Base-by-base conservation (phyloP, 2,888 invertebrate species). In the Stomorhina lunata region DNA sequence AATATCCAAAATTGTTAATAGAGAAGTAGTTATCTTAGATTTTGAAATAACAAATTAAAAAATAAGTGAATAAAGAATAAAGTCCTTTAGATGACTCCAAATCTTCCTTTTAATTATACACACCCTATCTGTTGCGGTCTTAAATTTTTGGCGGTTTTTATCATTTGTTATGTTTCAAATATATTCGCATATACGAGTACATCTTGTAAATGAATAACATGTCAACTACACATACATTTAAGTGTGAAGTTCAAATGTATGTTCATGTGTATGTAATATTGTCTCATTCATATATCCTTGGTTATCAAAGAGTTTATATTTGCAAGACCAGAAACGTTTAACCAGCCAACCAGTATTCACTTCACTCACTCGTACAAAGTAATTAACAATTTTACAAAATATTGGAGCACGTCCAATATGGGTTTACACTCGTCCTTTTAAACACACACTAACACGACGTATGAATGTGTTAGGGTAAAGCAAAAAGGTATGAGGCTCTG, bases 311-410 rank as follows among this genome's bases (percentile, higher is more conserved):
- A 59, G 65, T 71, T 59, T 40, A 61, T 65, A 71, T 75, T 61
- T 63, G 29, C 32, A 61, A 69, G 68, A 75, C 17, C 55, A 29
- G 25, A 27, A 25, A 22, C 55, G 45, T 20, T 55, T 29, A 40
- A 50, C n/a, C 17, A 48, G 15, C 15, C 63, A 61, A 61, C 71
- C 78, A 78, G 48, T 68, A 77, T 72, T 0, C 15, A 32, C 37
- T 48, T 29, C 50, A 50, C 22, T 68, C 37, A 59, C 48, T 59
- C 22, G 53, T 17, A 63, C 25, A 59, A 7, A 79, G 82, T 82
- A 82, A 79, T 82, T 82, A 82, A 82, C 79, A 82, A 71, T 82
- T 81, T 79, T 71, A 79, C 79, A 82, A 82, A 82, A 76, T 82
- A 79, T 82, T 82, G 82, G 82, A 82, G 79, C 79, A 79, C 75